Evolutionary conservation across 2,888 invertebrate species (phyloP).

Genomic region (Patella caerulea): DNA sequence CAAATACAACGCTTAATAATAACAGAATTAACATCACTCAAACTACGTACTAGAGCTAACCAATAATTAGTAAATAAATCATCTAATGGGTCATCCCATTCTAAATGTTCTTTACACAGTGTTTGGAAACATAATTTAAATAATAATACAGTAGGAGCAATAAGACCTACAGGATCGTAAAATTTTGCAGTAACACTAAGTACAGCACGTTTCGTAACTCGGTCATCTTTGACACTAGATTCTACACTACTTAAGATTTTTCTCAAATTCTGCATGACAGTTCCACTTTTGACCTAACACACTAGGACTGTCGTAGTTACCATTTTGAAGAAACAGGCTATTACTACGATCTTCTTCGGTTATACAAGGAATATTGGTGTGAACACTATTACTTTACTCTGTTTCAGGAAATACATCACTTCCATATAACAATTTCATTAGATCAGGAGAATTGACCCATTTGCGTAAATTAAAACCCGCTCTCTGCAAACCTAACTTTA

Average conservation of each 20-base stretch:
- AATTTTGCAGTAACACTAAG: not conserved
- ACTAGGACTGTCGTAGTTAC: not conserved
- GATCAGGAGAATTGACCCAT: not conserved
- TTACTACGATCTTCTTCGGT: conserved; percentile 1
- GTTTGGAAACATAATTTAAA: not conserved
- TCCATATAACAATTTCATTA: not conserved
- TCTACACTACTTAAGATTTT: not conserved
- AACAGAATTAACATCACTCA: not conserved
- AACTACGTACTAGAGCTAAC: not conserved
- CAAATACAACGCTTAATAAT: not conserved
- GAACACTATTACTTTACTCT: not conserved
- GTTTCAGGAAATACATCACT: not conserved
- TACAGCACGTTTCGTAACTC: not conserved
- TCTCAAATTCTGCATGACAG: not conserved
- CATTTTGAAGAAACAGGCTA: not conserved
- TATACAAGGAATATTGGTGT: not conserved
- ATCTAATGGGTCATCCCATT: no score
- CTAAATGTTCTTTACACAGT: not conserved
- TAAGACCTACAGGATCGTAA: not conserved
- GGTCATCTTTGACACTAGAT: not conserved
- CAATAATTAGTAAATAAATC: not conserved
- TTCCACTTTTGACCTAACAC: not conserved
- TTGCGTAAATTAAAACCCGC: not conserved
- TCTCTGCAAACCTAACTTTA: not conserved
- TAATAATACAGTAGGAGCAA: not conserved